phyloP scores from a whole-genome alignment of 2,113 vertebrate genomes.

The Penelope pileata region DNA sequence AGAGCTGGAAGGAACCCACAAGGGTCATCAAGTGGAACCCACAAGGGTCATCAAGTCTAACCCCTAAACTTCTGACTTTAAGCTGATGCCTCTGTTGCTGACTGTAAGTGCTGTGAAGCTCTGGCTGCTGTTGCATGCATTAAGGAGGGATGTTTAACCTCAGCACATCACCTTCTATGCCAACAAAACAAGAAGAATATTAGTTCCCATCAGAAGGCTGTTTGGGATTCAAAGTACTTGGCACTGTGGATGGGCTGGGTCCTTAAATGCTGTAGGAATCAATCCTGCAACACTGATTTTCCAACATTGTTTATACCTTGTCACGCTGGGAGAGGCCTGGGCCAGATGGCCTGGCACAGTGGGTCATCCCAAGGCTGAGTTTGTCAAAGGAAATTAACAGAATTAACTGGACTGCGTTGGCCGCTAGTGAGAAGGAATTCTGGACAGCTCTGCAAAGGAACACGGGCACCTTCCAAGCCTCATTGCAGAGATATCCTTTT shows the following conservation, averaged over 20 bases:
- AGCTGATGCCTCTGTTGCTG: background rate
- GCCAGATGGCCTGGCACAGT: constrained; percentile 36
- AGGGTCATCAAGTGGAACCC: background rate
- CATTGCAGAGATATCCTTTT: background rate
- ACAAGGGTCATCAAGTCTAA: background rate
- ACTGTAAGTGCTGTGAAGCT: background rate
- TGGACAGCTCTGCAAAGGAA: background rate
- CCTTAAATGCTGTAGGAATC: background rate
- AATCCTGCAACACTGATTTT: background rate
- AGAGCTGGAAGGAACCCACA: background rate
- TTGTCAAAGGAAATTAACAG: constrained; percentile 23
- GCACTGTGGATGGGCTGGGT: background rate
- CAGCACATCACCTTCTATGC: background rate
- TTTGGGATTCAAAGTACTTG: background rate
- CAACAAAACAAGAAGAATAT: background rate
- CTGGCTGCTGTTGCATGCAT: background rate
- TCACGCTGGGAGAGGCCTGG: background rate
- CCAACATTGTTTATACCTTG: background rate
- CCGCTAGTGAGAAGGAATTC: background rate
- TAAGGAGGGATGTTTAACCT: background rate
- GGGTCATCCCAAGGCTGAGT: background rate
- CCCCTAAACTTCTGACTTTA: background rate
- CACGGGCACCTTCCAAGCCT: background rate
- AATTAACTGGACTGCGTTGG: background rate
- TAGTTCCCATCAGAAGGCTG: background rate